A percentile compares a stretch with the other conserved stretches of the same genome.
phyloP scores from a whole-genome alignment of 2,888 invertebrate genomes.

The Ormyrus rosae region DNA sequence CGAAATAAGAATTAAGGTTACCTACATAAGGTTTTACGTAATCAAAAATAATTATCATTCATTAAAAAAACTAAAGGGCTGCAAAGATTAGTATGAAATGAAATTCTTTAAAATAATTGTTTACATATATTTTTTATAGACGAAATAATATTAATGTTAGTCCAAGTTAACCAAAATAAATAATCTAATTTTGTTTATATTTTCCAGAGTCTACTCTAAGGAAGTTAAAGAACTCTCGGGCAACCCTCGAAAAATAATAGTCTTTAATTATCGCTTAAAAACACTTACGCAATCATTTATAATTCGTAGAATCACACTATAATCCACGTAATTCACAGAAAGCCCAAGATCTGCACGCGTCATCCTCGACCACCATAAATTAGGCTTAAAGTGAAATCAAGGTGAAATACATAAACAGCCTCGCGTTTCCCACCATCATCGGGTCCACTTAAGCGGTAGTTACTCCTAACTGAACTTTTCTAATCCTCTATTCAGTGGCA shows the following conservation, averaged over 20 bases:
- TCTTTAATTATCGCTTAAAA: slow-evolving; percentile 11
- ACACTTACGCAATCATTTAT: not conserved
- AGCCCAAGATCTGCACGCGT: not conserved
- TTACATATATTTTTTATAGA: no score
- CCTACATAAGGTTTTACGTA: no score
- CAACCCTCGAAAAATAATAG: not conserved
- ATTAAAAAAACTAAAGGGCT: no score
- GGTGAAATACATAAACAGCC: slow-evolving; percentile 43
- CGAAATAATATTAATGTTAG: no score
- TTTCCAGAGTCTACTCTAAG: no score
- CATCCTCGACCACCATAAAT: slow-evolving; percentile 41
- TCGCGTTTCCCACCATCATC: slow-evolving; percentile 39
- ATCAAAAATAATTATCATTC: no score
- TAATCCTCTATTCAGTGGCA: not conserved
- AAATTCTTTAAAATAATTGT: no score
- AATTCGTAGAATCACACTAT: not conserved
- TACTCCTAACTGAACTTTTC: slow-evolving; percentile 24
- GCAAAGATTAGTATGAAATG: no score
- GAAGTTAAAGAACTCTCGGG: no score
- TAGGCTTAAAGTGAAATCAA: slow-evolving; percentile 46
- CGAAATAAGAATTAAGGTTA: no score
- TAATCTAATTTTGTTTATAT: no score
- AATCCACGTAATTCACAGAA: slow-evolving; percentile 16
- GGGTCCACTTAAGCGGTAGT: slow-evolving; percentile 12
- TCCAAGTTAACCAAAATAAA: no score